phyloP scores from a whole-genome alignment of 2,113 vertebrate species.

The Abramis brama region DNA sequence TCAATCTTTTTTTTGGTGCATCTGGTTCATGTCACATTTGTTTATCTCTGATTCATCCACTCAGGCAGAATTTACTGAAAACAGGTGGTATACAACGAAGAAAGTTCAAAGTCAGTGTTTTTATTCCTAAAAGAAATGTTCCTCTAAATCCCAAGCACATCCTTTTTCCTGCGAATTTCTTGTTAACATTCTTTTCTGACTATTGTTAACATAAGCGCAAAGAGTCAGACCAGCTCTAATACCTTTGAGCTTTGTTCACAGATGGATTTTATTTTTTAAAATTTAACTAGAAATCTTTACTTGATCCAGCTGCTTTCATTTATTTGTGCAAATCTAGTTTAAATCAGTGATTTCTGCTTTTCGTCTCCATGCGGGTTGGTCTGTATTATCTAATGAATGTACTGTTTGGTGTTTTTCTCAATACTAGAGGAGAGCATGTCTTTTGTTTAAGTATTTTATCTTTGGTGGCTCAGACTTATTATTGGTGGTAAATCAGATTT shows the following conservation, averaged over 20 bases:
- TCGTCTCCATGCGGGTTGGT: neutral
- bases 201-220: neutral
- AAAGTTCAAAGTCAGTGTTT: neutral
- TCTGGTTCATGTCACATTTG: slow-evolving; percentile 1
- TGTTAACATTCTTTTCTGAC: neutral
- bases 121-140: neutral
- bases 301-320: neutral
- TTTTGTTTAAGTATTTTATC: neutral
- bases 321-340: neutral
- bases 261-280: neutral
- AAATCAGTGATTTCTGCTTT: neutral
- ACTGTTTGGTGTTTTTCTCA: neutral
- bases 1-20: neutral
- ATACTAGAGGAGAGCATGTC: neutral
- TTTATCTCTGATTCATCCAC: slow-evolving; percentile 14
- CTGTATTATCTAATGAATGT: neutral
- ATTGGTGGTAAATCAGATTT: neutral
- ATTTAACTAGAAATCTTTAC: neutral
- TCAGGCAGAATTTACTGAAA: neutral
- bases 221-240: neutral
- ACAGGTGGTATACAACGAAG: neutral
- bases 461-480: neutral
- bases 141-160: neutral
- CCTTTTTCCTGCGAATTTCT: neutral
- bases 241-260: neutral